phyloP scores from a whole-genome alignment of 2,797 vertebrate species.

The Pteropus rufus region DNA sequence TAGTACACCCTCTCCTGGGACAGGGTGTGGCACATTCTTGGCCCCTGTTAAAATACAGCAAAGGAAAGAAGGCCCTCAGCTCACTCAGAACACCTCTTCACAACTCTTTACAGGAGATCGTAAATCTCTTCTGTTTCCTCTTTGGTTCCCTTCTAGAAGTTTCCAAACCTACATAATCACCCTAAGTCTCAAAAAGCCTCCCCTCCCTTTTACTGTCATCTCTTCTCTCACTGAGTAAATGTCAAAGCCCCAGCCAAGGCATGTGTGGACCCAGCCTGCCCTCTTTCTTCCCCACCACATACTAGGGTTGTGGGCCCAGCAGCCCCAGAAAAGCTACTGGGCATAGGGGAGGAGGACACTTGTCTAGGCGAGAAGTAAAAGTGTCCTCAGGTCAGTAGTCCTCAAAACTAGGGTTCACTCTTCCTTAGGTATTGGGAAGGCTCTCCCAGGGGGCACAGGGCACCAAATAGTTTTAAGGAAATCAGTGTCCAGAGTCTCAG shows the following conservation, averaged over 20 bases:
- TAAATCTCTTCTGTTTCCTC: neutral
- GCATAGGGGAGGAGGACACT: neutral
- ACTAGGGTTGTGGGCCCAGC: neutral
- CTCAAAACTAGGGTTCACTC: neutral
- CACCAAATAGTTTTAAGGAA: neutral
- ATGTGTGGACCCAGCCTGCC: neutral
- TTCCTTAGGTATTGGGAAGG: neutral
- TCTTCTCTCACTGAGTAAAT: neutral
- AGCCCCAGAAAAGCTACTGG: neutral
- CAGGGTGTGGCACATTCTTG: neutral
- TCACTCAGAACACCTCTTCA: neutral
- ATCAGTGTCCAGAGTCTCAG: neutral
- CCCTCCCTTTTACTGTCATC: neutral
- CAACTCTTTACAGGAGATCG: neutral
- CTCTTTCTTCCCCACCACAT: neutral
- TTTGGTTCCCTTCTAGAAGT: neutral
- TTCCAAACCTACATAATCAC: neutral
- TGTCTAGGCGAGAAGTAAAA: neutral
- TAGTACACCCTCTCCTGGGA: neutral
- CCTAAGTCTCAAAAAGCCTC: neutral
- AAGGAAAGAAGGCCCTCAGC: neutral
- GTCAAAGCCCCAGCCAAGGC: neutral
- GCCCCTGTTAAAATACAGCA: neutral
- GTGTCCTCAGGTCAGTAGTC: neutral
- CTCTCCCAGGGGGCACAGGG: neutral